A percentile compares a stretch with the other conserved stretches of the same genome.
These are phyloP conservation scores for Myiozetetes cayanensis DNA, from an alignment of 2,113 vertebrate genomes.

Conservation along the genomic window DNA sequence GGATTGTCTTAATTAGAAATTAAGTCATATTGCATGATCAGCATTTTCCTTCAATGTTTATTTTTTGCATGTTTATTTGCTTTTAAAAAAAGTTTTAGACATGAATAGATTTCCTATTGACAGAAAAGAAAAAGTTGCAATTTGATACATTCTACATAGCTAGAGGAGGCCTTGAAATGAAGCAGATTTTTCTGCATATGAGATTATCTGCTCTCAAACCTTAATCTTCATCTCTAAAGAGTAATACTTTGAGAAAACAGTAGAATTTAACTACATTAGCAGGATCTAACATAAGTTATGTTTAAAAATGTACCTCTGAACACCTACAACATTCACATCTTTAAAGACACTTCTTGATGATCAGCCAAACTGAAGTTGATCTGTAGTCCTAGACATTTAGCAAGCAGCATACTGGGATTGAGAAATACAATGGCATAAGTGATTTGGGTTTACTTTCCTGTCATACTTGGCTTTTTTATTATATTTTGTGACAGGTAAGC, in stretches of 20 bases:
- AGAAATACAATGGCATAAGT: not conserved
- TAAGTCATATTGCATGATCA: not conserved
- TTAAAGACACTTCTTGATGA: not conserved
- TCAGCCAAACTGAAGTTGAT: not conserved
- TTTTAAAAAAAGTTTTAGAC: not conserved
- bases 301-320: not conserved
- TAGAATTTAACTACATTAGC: not conserved
- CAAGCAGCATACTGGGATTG: not conserved
- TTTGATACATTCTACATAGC: not conserved
- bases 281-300: not conserved
- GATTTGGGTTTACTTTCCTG: not conserved
- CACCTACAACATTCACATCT: accelerated
- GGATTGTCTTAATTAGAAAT: not conserved
- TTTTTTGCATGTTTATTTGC: not conserved
- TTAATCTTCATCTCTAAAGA: not conserved
- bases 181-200: not conserved
- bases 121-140: not conserved
- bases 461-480: not conserved
- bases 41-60: not conserved
- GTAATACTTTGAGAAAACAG: not conserved
- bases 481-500: not conserved
- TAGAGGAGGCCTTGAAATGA: not conserved
- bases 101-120: not conserved
- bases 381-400: not conserved
- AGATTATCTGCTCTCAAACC: not conserved